Percentiles rank a stretch among this genome's conserved stretches.
Conservation (phyloP, 1,140 invertebrate genomes). For the Galleria mellonella region DNA sequence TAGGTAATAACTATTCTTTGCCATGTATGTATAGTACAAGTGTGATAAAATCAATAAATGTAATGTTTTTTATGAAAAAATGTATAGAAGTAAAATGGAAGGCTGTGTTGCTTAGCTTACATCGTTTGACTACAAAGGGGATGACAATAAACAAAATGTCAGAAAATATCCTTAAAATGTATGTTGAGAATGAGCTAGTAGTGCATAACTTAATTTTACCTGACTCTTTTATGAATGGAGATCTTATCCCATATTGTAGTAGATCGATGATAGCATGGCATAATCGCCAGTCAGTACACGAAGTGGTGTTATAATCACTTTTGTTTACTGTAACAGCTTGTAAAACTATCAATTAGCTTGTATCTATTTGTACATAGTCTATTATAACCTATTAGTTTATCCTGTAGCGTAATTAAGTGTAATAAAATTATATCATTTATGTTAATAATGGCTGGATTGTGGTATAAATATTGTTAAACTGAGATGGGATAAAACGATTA, state of each 20-base stretch:
- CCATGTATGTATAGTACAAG: conserved; percentile 65
- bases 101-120: conserved; percentile 28
- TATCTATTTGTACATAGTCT: conserved; percentile 59
- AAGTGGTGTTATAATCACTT: conserved; percentile 71
- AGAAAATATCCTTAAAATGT: too few relatives aligned
- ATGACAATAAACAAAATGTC: too few relatives aligned
- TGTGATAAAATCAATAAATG: conserved; percentile 37
- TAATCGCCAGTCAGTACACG: conserved; percentile 18
- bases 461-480: conserved; percentile 24
- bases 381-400: conserved; percentile 32
- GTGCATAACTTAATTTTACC: too few relatives aligned
- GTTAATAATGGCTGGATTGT: conserved; percentile 39
- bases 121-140: too few relatives aligned
- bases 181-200: too few relatives aligned
- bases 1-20: conserved; percentile 37
- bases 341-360: conserved; percentile 41
- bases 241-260: too few relatives aligned
- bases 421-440: conserved; percentile 48
- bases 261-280: conserved; percentile 13
- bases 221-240: too few relatives aligned
- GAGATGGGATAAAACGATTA: conserved; percentile 46
- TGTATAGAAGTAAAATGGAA: conserved; percentile 32
- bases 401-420: conserved; percentile 38
- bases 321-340: conserved; percentile 40
- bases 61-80: conserved; percentile 20